Evolutionary conservation across 2,888 invertebrate species (phyloP).

Genomic region (Cataglyphis cursor): DNA sequence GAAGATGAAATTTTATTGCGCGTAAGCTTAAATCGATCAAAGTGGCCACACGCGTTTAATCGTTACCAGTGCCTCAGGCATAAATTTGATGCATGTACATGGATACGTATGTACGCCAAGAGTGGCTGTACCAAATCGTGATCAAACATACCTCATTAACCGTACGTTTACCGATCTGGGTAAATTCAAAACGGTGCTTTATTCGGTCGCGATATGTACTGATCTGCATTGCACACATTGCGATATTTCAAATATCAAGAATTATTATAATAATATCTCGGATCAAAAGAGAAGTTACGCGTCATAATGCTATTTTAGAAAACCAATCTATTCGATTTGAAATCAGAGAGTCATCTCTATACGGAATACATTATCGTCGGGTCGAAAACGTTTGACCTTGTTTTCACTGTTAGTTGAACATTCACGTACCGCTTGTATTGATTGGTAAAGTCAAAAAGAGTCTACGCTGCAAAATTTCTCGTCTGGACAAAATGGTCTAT

Average conservation of each 20-base stretch:
- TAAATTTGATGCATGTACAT: conserved; percentile 32
- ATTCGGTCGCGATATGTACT: conserved; percentile 9
- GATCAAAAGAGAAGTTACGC: conserved; percentile 45
- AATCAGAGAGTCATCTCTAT: not conserved
- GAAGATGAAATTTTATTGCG: conserved; percentile 44
- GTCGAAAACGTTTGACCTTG: conserved; percentile 38
- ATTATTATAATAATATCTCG: conserved; percentile 73
- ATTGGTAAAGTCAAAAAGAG: conserved; percentile 13
- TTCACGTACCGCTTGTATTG: not conserved
- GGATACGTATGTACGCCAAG: conserved; percentile 10
- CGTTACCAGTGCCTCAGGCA: conserved; percentile 18
- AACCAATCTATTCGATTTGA: conserved; percentile 30
- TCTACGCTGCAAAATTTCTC: not conserved
- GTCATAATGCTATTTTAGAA: conserved; percentile 19
- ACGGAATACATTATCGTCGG: conserved; percentile 29
- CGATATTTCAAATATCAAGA: conserved; percentile 35
- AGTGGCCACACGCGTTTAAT: conserved; percentile 42
- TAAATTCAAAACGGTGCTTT: conserved; percentile 60
- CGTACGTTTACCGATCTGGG: conserved; percentile 63
- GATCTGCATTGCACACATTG: conserved; percentile 8
- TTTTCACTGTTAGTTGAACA: conserved; percentile 19
- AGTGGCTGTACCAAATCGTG: conserved; percentile 39
- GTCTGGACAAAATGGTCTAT: not conserved
- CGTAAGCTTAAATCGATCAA: conserved; percentile 53
- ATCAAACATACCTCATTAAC: conserved; percentile 67